Percentiles rank a stretch among this genome's conserved stretches.
Evolutionary conservation across 2,888 invertebrate genomes (phyloP).

Genomic region (Leptogaster cylindrica): DNA sequence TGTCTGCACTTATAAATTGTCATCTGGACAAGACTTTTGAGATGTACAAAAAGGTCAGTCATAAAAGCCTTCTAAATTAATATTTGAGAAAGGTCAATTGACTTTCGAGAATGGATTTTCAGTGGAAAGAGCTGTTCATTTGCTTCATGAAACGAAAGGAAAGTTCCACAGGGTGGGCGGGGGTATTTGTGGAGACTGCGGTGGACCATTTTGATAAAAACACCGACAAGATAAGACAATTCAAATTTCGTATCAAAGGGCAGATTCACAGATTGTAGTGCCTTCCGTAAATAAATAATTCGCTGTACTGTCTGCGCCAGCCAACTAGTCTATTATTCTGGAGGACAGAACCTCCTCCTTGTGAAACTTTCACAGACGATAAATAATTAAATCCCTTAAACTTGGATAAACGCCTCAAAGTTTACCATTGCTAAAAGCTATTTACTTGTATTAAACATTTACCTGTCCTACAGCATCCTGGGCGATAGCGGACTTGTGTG

Average conservation of each 20-base stretch:
- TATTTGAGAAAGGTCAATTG: too few relatives aligned
- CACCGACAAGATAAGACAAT: background rate
- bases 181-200: too few relatives aligned
- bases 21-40: too few relatives aligned
- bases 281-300: constrained; percentile 25
- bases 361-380: constrained; percentile 40
- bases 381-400: constrained; percentile 47
- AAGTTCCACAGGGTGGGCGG: too few relatives aligned
- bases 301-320: constrained; percentile 17
- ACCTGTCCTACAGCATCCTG: constrained; percentile 29
- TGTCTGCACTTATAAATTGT: too few relatives aligned
- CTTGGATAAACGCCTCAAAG: constrained; percentile 46
- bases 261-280: background rate
- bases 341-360: constrained; percentile 27
- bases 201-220: constrained; percentile 1
- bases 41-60: too few relatives aligned
- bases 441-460: constrained; percentile 45
- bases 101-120: too few relatives aligned
- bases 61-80: too few relatives aligned
- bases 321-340: constrained; percentile 37
- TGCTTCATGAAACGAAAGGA: too few relatives aligned
- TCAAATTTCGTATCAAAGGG: constrained; percentile 20
- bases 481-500: constrained; percentile 13
- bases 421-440: constrained; percentile 46
- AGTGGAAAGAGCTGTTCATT: too few relatives aligned